Evolutionary conservation across 1,140 invertebrate genomes (phyloP).

Genomic region (Psilanteris sp.): DNA sequence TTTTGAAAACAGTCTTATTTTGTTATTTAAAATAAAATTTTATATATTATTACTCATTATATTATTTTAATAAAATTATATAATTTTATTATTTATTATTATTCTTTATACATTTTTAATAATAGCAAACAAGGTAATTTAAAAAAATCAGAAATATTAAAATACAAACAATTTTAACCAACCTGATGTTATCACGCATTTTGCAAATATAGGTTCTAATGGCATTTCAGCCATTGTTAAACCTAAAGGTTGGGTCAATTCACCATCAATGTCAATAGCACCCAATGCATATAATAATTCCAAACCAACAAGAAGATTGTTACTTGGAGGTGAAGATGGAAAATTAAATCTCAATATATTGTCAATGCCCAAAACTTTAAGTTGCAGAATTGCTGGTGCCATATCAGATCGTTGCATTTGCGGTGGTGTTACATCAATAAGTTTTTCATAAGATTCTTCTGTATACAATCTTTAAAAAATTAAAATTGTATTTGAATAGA

Average conservation of each 20-base stretch:
- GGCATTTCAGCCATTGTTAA: slow-evolving; percentile 96
- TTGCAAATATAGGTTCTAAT: slow-evolving; percentile 91
- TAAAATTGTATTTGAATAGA: too few relatives aligned
- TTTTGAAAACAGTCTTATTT: too few relatives aligned
- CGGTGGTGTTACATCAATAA: slow-evolving; percentile 87
- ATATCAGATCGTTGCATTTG: slow-evolving; percentile 96
- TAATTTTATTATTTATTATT: too few relatives aligned
- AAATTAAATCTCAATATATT: slow-evolving; percentile 93
- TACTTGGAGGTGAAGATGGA: slow-evolving; percentile 92
- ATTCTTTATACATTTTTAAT: too few relatives aligned
- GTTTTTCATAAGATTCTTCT: slow-evolving; percentile 87
- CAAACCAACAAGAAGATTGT: slow-evolving; percentile 90
- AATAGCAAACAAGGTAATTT: too few relatives aligned
- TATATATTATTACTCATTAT: too few relatives aligned
- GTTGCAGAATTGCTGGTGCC: slow-evolving; percentile 90
- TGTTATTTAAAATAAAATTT: too few relatives aligned
- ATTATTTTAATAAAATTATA: too few relatives aligned
- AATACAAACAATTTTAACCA: not conserved
- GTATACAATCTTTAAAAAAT: slow-evolving; percentile 83
- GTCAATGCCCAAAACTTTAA: slow-evolving; percentile 97
- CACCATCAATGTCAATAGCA: slow-evolving; percentile 89
- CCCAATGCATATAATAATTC: slow-evolving; percentile 94
- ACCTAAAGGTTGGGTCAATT: slow-evolving; percentile 90
- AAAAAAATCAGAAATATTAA: too few relatives aligned
- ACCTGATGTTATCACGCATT: slow-evolving; percentile 90